phyloP scores from a whole-genome alignment of 2,113 vertebrate species.

The Sylvicapra grimmia region DNA sequence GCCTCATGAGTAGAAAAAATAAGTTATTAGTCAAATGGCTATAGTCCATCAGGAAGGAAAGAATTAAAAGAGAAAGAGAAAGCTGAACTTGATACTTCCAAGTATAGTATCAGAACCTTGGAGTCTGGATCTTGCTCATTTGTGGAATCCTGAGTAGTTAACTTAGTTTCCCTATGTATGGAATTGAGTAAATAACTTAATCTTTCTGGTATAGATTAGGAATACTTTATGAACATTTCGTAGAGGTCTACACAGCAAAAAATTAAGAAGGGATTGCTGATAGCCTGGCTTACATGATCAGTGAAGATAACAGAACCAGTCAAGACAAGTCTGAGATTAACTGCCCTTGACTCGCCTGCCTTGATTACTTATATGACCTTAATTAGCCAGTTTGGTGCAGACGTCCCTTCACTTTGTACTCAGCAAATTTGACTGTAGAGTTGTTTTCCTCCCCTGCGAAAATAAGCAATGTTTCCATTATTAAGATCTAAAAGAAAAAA shows the following conservation, averaged over 20 bases:
- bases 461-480: neutral
- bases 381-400: neutral
- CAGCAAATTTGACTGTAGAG: neutral
- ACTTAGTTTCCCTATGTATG: neutral
- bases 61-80: neutral
- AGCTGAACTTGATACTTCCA: neutral
- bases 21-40: conserved; percentile 25
- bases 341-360: neutral
- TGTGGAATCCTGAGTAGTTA: neutral
- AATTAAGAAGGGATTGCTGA: neutral
- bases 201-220: neutral
- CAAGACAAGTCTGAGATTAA: neutral
- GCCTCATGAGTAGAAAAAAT: neutral
- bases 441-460: neutral
- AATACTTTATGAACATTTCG: neutral
- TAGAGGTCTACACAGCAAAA: neutral
- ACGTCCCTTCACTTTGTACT: neutral
- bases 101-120: neutral
- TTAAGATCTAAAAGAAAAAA: neutral
- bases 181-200: neutral
- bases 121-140: neutral
- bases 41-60: neutral
- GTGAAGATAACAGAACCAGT: neutral
- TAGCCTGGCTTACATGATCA: neutral
- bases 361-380: neutral